Percentiles rank a stretch among this genome's conserved stretches.
These are phyloP conservation scores for Pao palembangensis DNA, from an alignment of 2,113 vertebrate species.

Conservation along the genomic window DNA sequence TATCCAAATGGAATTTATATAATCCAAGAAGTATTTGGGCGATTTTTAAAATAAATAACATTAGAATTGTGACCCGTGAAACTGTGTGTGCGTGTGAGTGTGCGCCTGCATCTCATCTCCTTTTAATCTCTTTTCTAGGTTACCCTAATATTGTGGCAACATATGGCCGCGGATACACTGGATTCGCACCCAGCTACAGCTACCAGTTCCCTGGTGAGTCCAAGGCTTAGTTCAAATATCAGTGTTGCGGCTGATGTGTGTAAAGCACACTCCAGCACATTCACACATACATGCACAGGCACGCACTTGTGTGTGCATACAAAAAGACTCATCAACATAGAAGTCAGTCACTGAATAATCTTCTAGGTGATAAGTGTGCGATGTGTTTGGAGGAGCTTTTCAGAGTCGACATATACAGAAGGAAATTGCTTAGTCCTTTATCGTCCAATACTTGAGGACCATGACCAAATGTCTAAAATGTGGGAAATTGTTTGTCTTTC, in stretches of 20 bases:
- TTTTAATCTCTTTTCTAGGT: slow-evolving; percentile 70
- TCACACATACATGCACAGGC: slow-evolving; percentile 19
- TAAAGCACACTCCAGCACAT: slow-evolving; percentile 32
- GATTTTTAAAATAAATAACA: slow-evolving; percentile 4
- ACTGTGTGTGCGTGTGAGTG: background rate
- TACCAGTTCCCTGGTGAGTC: slow-evolving; percentile 98
- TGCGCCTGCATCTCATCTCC: slow-evolving; percentile 5
- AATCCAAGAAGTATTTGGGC: background rate
- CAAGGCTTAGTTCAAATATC: slow-evolving; percentile 45
- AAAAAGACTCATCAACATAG: slow-evolving; percentile 41
- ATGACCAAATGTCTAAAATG: slow-evolving; percentile 69
- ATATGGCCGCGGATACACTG: slow-evolving; percentile 96
- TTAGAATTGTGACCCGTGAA: slow-evolving; percentile 3
- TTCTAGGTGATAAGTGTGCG: slow-evolving; percentile 47
- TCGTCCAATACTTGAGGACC: slow-evolving; percentile 52
- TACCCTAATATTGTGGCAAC: slow-evolving; percentile 99
- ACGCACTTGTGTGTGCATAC: slow-evolving; percentile 10
- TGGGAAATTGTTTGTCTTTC: slow-evolving; percentile 43
- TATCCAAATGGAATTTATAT: background rate
- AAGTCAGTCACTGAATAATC: slow-evolving; percentile 59
- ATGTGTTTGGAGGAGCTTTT: slow-evolving; percentile 49
- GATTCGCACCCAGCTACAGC: slow-evolving; percentile 98
- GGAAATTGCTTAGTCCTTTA: slow-evolving; percentile 60
- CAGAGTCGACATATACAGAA: slow-evolving; percentile 53
- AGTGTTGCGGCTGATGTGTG: slow-evolving; percentile 36